These are phyloP conservation scores for Eulithis testata DNA, from an alignment of 2,888 invertebrate genomes.

Conservation along the genomic window DNA sequence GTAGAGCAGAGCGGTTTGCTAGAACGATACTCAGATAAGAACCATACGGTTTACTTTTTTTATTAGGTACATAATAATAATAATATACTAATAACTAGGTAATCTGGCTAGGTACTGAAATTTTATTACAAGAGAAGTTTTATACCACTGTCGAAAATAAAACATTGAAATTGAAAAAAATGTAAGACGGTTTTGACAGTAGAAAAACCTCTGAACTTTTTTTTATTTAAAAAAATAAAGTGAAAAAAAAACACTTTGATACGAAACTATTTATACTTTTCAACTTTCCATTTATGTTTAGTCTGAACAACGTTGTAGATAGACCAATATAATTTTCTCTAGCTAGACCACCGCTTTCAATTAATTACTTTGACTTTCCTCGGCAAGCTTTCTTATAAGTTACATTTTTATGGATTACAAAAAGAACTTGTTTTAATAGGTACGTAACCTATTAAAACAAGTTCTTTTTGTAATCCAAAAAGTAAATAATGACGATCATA, in stretches of 20 bases:
- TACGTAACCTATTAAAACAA: no score
- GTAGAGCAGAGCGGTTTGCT: neutral
- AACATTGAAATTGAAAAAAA: no score
- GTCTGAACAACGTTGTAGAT: slow-evolving; percentile 3
- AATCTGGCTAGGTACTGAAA: no score
- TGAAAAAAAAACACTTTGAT: neutral
- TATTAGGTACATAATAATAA: neutral
- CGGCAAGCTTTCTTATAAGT: slow-evolving; percentile 10
- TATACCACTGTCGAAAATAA: no score
- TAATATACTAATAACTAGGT: neutral
- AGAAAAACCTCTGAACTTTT: no score
- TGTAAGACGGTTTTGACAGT: no score
- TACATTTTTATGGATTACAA: slow-evolving; percentile 9
- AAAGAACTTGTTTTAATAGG: no score
- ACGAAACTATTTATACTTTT: slow-evolving; percentile 4
- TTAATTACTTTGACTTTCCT: slow-evolving; percentile 37
- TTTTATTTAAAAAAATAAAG: no score
- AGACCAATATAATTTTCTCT: slow-evolving; percentile 31
- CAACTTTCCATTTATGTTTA: slow-evolving; percentile 24
- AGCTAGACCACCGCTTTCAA: slow-evolving; percentile 36
- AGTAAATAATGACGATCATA: no score
- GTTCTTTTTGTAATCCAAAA: no score
- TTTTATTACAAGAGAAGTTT: no score
- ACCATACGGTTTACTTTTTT: neutral
- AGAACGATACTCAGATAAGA: slow-evolving; percentile 3